Percentiles rank a stretch among this genome's conserved stretches.
Conservation (phyloP, 2,113 vertebrate species). For the Microcebus tavaratra region DNA sequence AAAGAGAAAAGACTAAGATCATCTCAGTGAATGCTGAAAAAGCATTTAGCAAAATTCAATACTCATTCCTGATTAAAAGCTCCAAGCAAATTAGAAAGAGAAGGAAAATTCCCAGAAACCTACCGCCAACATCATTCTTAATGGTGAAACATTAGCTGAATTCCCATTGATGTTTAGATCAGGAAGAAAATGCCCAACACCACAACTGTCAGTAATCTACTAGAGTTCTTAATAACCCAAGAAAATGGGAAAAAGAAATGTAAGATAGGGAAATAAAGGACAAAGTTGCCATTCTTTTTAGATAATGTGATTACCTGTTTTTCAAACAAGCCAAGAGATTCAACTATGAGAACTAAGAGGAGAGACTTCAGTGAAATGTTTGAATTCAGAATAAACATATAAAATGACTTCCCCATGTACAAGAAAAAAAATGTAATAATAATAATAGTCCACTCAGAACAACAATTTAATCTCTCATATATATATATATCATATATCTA, state of each 20-base stretch:
- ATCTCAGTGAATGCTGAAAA: neutral
- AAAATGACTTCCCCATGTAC: neutral
- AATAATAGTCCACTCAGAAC: neutral
- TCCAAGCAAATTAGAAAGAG: constrained; percentile 21
- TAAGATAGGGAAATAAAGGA: neutral
- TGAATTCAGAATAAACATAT: neutral
- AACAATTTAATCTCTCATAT: neutral
- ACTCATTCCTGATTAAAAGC: neutral
- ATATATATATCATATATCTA: too few species aligned
- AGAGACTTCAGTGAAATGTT: neutral
- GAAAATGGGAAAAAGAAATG: neutral
- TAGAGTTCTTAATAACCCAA: neutral
- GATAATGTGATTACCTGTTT: neutral
- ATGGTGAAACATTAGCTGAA: neutral
- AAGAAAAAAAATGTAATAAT: neutral
- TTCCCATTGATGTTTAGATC: neutral
- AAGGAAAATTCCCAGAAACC: neutral
- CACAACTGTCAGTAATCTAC: neutral
- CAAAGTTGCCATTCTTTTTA: neutral
- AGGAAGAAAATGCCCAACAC: neutral
- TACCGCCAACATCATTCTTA: neutral
- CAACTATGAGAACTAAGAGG: neutral
- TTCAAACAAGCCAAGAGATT: neutral
- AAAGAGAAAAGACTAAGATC: neutral
- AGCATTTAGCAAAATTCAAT: constrained; percentile 24